These are phyloP conservation scores for Hyles lineata DNA, from an alignment of 2,888 invertebrate species.

Conservation along the genomic window DNA sequence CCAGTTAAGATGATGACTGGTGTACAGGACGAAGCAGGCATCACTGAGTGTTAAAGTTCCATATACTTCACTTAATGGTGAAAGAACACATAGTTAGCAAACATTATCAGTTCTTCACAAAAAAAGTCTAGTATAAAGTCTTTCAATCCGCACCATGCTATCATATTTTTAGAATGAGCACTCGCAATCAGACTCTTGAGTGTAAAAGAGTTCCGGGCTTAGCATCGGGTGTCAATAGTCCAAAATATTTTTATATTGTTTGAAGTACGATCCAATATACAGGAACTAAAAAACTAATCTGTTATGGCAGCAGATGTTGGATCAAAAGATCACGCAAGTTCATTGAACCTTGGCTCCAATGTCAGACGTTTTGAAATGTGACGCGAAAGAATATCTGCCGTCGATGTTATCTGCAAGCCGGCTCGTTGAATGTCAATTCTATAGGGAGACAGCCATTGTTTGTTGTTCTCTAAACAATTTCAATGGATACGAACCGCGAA, in stretches of 20 bases:
- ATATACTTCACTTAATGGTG: too few relatives aligned
- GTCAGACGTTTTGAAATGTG: conserved; percentile 22
- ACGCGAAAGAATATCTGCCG: conserved; percentile 3
- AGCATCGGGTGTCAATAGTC: too few relatives aligned
- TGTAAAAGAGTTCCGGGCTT: too few relatives aligned
- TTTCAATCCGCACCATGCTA: too few relatives aligned
- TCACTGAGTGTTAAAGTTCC: too few relatives aligned
- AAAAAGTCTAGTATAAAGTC: too few relatives aligned
- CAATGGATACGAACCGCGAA: conserved; percentile 13
- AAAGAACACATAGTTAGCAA: too few relatives aligned
- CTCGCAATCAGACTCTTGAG: too few relatives aligned
- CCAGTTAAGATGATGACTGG: too few relatives aligned
- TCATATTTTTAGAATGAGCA: too few relatives aligned
- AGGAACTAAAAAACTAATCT: not conserved
- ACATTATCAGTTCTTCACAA: too few relatives aligned
- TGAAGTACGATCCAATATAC: not conserved
- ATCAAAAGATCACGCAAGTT: conserved; percentile 1
- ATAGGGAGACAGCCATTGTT: conserved; percentile 7
- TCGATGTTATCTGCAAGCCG: not conserved
- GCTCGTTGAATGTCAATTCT: conserved; percentile 23
- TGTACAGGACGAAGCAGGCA: too few relatives aligned
- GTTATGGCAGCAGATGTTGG: conserved; percentile 1
- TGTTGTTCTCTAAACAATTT: conserved; percentile 24
- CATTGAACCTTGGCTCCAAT: conserved; percentile 19
- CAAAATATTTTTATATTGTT: not conserved